Conservation (phyloP, 2,797 vertebrate genomes). For the Mionectes olivaceus region DNA sequence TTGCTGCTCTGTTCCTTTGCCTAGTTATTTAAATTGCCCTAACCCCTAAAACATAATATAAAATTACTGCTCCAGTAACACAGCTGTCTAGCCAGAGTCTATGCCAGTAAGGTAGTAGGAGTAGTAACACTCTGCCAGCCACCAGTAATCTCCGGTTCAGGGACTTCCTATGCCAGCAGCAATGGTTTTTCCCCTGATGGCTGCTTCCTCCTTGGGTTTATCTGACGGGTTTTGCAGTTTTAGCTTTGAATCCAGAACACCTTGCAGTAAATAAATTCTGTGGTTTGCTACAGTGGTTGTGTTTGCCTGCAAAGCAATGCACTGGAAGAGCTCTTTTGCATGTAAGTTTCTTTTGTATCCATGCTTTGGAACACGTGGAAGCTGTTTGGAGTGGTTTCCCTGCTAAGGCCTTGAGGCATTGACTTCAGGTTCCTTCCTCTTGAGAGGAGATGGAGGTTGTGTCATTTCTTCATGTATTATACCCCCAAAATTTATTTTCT, state of each 20-base stretch:
- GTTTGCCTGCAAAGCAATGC: background rate
- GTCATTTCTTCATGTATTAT: background rate
- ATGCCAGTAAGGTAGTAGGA: background rate
- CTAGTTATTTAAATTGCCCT: constrained; percentile 38
- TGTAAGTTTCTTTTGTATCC: background rate
- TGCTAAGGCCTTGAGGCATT: background rate
- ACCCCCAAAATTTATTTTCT: background rate
- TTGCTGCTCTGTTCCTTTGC: background rate
- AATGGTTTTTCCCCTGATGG: background rate
- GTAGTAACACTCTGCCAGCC: background rate
- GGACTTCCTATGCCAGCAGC: background rate
- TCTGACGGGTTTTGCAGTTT: background rate
- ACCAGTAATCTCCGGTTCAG: background rate
- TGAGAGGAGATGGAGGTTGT: background rate
- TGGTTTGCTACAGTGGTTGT: background rate
- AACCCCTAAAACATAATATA: background rate
- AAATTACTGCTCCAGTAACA: background rate
- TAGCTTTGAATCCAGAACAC: background rate
- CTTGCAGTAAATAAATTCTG: background rate
- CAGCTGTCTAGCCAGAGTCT: background rate
- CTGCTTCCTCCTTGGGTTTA: background rate
- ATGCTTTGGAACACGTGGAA: background rate
- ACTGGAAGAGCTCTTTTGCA: background rate
- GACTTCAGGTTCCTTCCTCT: background rate
- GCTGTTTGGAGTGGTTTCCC: background rate